A percentile compares a stretch with the other conserved stretches of the same genome.
Conservation (phyloP, 2,888 invertebrate species). For the Dastarcus helophoroides region DNA sequence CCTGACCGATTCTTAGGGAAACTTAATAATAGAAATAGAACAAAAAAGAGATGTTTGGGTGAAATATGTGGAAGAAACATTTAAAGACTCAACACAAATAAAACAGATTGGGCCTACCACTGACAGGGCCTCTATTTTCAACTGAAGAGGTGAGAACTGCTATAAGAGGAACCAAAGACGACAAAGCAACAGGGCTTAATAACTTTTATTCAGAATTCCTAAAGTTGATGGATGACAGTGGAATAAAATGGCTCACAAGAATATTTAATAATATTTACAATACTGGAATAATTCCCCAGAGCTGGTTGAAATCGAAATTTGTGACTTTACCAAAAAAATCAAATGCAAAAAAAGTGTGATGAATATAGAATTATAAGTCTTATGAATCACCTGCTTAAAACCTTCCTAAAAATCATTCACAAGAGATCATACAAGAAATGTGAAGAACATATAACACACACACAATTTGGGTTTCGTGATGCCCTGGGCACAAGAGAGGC, state of each 20-base stretch:
- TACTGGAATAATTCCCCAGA: slow-evolving; percentile 4
- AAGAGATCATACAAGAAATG: not conserved
- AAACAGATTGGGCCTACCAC: not conserved
- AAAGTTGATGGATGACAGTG: slow-evolving; percentile 1
- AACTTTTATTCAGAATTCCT: slow-evolving; percentile 1
- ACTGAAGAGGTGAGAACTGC: slow-evolving; percentile 1
- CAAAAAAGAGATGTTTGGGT: not conserved
- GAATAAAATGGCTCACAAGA: not conserved
- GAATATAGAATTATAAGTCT: slow-evolving; percentile 9
- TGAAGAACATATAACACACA: not conserved
- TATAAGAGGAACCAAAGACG: slow-evolving; percentile 1
- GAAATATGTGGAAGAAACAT: not conserved
- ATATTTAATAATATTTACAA: slow-evolving; percentile 7
- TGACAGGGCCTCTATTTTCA: not conserved
- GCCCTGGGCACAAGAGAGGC: not conserved
- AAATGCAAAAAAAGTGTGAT: slow-evolving; percentile 6
- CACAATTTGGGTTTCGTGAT: slow-evolving; percentile 1
- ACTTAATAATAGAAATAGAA: slow-evolving; percentile 1
- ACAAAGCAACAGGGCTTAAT: slow-evolving; percentile 3
- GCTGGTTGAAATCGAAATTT: slow-evolving; percentile 6
- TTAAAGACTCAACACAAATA: not conserved
- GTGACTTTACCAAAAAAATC: slow-evolving; percentile 6
- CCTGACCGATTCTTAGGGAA: too few species aligned
- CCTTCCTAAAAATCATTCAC: slow-evolving; percentile 1
- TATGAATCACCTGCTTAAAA: slow-evolving; percentile 2